Evolutionary conservation across 1,140 invertebrate species (phyloP).

Genomic region (Lepidostoma basale): DNA sequence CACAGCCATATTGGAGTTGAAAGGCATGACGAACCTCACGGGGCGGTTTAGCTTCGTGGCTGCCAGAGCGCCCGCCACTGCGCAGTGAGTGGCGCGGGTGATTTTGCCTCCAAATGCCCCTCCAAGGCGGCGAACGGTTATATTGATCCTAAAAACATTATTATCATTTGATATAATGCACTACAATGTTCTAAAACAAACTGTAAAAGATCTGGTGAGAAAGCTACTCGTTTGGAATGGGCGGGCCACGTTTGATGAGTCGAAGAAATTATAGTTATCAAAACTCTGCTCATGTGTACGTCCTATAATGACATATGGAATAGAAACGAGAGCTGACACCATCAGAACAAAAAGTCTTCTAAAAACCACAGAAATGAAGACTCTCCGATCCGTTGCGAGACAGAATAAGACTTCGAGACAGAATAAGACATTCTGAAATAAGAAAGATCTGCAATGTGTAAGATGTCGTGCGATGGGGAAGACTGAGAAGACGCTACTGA

Average conservation of each 20-base stretch:
- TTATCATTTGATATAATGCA: neutral
- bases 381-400: too few relatives aligned
- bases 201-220: neutral
- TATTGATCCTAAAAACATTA: slow-evolving; percentile 52
- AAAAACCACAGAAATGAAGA: too few relatives aligned
- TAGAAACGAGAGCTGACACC: too few relatives aligned
- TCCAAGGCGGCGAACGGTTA: slow-evolving; percentile 56
- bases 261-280: neutral
- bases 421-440: too few relatives aligned
- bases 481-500: too few relatives aligned
- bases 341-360: too few relatives aligned
- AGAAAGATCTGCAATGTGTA: too few relatives aligned
- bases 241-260: too few relatives aligned
- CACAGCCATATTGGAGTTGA: slow-evolving; percentile 70
- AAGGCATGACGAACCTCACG: slow-evolving; percentile 59
- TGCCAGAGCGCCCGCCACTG: slow-evolving; percentile 54
- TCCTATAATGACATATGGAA: neutral
- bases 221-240: too few relatives aligned
- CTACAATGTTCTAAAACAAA: neutral
- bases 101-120: slow-evolving; percentile 58
- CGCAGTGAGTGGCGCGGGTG: slow-evolving; percentile 51
- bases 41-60: slow-evolving; percentile 51
- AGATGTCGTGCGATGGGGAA: too few relatives aligned
- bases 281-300: neutral
- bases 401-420: too few relatives aligned